phyloP scores from a whole-genome alignment of 2,888 invertebrate genomes.

The Nemapogon koenigi region DNA sequence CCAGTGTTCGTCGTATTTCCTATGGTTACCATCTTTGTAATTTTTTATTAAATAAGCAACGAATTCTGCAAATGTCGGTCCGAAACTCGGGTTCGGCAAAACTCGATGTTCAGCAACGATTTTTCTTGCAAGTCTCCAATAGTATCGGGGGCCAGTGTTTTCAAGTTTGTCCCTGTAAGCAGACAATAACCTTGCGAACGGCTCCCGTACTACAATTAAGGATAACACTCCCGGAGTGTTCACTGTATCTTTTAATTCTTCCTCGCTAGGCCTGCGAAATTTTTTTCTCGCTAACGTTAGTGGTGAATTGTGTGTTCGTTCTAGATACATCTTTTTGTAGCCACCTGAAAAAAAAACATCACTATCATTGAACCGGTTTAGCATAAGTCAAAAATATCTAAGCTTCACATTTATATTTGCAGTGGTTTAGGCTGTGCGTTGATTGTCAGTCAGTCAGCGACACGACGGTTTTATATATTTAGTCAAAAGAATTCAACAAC shows the following conservation, averaged over 20 bases:
- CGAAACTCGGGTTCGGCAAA: slow-evolving; percentile 34
- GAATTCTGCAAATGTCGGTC: slow-evolving; percentile 75
- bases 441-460: too few species aligned
- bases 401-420: too few species aligned
- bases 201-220: slow-evolving; percentile 74
- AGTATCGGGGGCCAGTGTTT: slow-evolving; percentile 71
- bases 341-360: slow-evolving; percentile 58
- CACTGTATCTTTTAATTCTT: slow-evolving; percentile 67
- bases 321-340: slow-evolving; percentile 65
- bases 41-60: slow-evolving; percentile 71
- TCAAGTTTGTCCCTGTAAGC: slow-evolving; percentile 79
- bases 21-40: slow-evolving; percentile 49
- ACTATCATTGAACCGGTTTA: too few species aligned
- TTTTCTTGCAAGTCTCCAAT: slow-evolving; percentile 70
- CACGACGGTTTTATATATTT: too few species aligned
- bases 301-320: slow-evolving; percentile 67
- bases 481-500: too few species aligned
- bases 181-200: slow-evolving; percentile 74
- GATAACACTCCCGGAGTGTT: slow-evolving; percentile 67
- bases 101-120: slow-evolving; percentile 69
- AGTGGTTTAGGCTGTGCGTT: too few species aligned
- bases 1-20: slow-evolving; percentile 69
- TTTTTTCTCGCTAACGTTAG: slow-evolving; percentile 71
- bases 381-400: too few species aligned
- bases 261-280: slow-evolving; percentile 71